These are phyloP conservation scores for Nycticebus coucang DNA, from an alignment of 2,113 vertebrate genomes.

Conservation along the genomic window DNA sequence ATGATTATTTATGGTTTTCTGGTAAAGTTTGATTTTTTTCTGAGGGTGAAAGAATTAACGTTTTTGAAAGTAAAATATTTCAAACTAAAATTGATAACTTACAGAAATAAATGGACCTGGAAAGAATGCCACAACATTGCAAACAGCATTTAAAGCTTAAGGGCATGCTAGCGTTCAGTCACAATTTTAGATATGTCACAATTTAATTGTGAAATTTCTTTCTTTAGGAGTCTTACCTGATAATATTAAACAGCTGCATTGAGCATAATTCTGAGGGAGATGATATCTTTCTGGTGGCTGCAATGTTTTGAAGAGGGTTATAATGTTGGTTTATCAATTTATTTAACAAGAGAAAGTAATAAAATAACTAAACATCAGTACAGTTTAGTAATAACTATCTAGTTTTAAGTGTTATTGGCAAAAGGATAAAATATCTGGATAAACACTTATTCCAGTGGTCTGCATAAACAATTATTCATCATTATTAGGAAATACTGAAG, in stretches of 20 bases:
- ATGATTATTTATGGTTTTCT: conserved; percentile 82
- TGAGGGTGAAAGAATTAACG: conserved; percentile 71
- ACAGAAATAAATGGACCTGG: conserved; percentile 62
- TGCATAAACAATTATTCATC: neutral
- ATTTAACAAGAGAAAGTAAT: neutral
- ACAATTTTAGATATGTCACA: neutral
- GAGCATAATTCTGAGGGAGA: neutral
- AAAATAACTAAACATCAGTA: neutral
- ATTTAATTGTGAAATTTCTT: conserved; percentile 48
- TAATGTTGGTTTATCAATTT: neutral
- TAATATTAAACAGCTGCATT: neutral
- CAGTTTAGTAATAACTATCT: neutral
- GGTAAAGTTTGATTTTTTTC: conserved; percentile 79
- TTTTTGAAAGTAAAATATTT: conserved; percentile 77
- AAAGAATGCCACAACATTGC: neutral
- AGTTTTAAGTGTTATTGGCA: neutral
- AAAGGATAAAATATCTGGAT: neutral
- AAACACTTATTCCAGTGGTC: neutral
- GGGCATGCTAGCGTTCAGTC: neutral
- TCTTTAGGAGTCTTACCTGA: neutral
- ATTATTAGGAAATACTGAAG: neutral
- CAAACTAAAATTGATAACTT: conserved; percentile 58
- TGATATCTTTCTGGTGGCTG: neutral
- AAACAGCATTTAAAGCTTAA: conserved; percentile 37
- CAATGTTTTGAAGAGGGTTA: neutral